Conservation (phyloP, 2,113 vertebrate species). For the Triplophysa siluroides region DNA sequence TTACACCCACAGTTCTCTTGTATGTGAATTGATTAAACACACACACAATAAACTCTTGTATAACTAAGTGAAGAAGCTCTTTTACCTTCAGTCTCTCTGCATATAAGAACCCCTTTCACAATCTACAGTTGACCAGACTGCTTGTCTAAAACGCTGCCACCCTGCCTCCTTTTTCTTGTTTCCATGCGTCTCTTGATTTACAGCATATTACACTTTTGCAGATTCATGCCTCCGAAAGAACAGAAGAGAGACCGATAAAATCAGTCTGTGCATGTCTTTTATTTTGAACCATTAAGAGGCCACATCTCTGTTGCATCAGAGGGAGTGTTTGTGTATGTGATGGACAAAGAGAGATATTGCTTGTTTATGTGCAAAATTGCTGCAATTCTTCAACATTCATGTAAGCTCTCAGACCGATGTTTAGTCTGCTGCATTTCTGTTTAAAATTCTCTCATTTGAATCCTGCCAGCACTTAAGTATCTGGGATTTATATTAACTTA, state of each 20-base stretch:
- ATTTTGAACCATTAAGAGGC: neutral
- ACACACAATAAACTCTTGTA: neutral
- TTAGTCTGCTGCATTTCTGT: conserved; percentile 28
- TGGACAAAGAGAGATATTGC: neutral
- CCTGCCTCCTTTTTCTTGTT: too few relatives aligned
- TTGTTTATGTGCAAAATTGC: neutral
- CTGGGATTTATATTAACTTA: neutral
- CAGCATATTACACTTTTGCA: neutral
- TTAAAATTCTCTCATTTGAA: neutral
- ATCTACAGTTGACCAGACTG: neutral
- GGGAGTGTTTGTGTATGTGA: neutral
- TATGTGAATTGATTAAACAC: neutral
- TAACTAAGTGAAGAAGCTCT: neutral
- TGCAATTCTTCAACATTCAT: neutral
- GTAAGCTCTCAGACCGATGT: neutral
- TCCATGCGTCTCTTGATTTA: neutral
- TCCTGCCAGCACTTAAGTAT: neutral
- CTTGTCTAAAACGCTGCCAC: neutral
- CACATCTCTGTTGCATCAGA: neutral
- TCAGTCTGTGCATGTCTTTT: neutral
- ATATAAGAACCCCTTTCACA: neutral
- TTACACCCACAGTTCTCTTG: neutral
- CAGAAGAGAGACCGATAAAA: neutral
- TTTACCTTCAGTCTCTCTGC: neutral
- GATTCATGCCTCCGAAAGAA: neutral